Conservation (phyloP, 2,888 invertebrate genomes). For the Plebejus anna region DNA sequence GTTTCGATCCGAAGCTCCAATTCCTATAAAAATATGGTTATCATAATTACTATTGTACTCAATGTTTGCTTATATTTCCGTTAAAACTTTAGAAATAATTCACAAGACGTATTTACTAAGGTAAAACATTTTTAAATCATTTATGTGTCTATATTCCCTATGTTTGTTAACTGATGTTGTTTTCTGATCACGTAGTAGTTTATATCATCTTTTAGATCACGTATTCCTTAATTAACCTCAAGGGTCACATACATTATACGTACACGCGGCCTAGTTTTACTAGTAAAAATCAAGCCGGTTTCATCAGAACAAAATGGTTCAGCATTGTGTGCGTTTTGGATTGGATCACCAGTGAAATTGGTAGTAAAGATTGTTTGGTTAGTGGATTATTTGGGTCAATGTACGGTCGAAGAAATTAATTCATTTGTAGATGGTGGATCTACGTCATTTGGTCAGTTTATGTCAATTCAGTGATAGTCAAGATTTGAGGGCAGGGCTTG, state of each 20-base stretch:
- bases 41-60: not conserved
- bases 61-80: not conserved
- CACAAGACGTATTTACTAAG: not conserved
- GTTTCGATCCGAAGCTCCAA: slow-evolving; percentile 97
- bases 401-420: too few species aligned
- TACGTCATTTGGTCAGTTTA: too few species aligned
- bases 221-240: not conserved
- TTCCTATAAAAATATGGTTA: slow-evolving; percentile 79
- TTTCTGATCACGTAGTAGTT: not conserved
- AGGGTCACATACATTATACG: not conserved
- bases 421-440: too few species aligned
- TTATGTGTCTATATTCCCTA: not conserved
- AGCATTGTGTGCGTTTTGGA: not conserved
- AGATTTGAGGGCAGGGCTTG: too few species aligned
- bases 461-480: too few species aligned
- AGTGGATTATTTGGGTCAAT: too few species aligned
- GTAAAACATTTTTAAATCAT: not conserved
- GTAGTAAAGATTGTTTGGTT: not conserved
- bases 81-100: not conserved
- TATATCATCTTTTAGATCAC: not conserved
- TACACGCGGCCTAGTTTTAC: not conserved
- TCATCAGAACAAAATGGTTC: not conserved
- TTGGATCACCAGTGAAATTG: not conserved
- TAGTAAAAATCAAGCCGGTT: not conserved
- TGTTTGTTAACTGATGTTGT: not conserved